Base-by-base conservation (phyloP, 2,888 invertebrate species). In the Tetragonula carbonaria region DNA sequence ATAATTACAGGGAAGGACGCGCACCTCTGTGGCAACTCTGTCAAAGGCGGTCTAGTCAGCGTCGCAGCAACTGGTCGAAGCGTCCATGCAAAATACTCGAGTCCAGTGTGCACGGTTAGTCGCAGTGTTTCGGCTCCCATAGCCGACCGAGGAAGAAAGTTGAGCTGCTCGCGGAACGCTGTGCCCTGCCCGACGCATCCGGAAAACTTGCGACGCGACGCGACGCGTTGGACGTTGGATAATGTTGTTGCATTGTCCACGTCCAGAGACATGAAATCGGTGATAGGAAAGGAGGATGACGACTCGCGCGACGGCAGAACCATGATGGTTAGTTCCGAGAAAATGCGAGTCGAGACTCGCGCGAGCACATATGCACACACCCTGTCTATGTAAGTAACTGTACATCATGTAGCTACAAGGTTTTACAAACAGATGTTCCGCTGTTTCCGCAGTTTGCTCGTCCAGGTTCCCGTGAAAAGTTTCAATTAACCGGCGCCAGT, bases 1-100 rank as follows among this genome's bases (percentile, higher is more conserved):
- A 93, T 94, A 94, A 94, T 94, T 93, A 94, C 94, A 94, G 92
- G 73, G 45, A 78, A 74, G 67, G 38, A 38, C 38, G 38, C 38
- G 66, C 21, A 21, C 13, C 8, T 28, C 28, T 28, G 38, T 33
- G n/a, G 38, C 13, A 5, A 28, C 23, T n/a, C 18, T 16, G 51
- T 33, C 74, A 38, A 14, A 28, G 53, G 38, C 33, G 21, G 0
- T 33, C 16, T 73, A 63, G 74, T 38, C 63, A 38, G 33, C 18
- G 53, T 38, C 13, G 18, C 14, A 38, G 33, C 53, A 66, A 55
- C 38, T 28, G 65, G 33, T 23, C 16, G 11, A 74, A 66, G 71
- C 67, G 72, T 53, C n/a, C 77, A 55, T 45, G 67, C 75, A 86
- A 88, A 80, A 87, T 84, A 86, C 84, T 62, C 66, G 62, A 65